Conservation (phyloP, 2,888 invertebrate genomes). For the Chloroclysta siterata region DNA sequence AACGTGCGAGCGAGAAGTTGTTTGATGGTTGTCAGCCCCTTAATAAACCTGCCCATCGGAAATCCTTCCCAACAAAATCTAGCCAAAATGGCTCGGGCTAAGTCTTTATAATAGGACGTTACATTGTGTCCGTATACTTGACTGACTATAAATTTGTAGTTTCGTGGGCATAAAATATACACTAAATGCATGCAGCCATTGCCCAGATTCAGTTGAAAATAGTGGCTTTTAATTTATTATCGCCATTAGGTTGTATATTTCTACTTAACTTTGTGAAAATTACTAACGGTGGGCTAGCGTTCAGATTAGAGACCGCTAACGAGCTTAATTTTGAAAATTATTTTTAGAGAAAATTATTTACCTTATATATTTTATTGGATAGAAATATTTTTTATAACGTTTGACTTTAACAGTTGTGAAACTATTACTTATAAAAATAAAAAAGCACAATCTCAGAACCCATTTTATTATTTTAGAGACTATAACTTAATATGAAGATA, state of each 20-base stretch:
- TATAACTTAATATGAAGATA: no score
- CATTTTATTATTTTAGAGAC: no score
- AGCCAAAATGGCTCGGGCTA: slow-evolving; percentile 6
- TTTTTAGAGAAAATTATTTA: background rate
- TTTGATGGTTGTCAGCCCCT: no score
- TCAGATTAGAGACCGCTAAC: slow-evolving; percentile 11
- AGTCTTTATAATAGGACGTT: slow-evolving; percentile 14
- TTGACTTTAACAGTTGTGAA: no score
- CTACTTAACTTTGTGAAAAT: slow-evolving; percentile 25
- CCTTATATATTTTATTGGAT: no score
- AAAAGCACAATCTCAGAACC: no score
- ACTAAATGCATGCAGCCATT: slow-evolving; percentile 22
- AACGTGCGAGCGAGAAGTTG: no score
- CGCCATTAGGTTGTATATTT: slow-evolving; percentile 23
- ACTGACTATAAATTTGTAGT: slow-evolving; percentile 22
- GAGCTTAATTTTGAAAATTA: slow-evolving; percentile 4
- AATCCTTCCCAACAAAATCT: slow-evolving; percentile 6
- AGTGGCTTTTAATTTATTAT: slow-evolving; percentile 30
- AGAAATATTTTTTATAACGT: no score
- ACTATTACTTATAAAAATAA: no score
- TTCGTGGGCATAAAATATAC: slow-evolving; percentile 22
- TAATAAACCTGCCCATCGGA: background rate
- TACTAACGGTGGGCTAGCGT: slow-evolving; percentile 17
- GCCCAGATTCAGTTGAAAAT: slow-evolving; percentile 25
- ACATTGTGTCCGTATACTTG: slow-evolving; percentile 12